Evolutionary conservation across 2,797 vertebrate species (phyloP).

Genomic region (Artibeus jamaicensis): DNA sequence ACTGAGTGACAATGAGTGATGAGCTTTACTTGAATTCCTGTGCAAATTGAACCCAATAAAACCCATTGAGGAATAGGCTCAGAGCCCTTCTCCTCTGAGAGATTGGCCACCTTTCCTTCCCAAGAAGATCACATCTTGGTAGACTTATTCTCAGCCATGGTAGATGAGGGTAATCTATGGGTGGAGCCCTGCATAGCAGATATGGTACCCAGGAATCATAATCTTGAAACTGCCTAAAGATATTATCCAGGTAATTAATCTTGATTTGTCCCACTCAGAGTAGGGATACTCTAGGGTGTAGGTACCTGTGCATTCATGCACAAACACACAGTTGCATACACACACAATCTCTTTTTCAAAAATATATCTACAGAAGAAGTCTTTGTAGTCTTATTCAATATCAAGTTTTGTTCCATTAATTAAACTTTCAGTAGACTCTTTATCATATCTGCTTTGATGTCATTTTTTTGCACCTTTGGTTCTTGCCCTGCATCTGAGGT

Average conservation of each 20-base stretch:
- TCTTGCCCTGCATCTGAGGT: not conserved
- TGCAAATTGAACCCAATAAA: no score
- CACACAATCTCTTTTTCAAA: not conserved
- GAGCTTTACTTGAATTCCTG: no score
- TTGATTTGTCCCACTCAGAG: not conserved
- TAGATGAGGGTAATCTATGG: no score
- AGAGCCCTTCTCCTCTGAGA: no score
- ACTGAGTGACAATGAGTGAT: no score
- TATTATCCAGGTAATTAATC: not conserved
- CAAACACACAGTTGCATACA: not conserved
- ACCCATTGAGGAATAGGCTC: no score
- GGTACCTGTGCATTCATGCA: no score
- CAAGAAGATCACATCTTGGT: no score
- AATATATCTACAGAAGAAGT: not conserved
- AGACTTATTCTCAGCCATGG: no score
- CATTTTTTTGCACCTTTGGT: not conserved
- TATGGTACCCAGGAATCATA: not conserved
- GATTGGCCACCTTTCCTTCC: no score
- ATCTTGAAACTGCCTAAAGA: not conserved
- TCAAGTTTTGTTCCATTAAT: not conserved
- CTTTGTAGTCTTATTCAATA: not conserved
- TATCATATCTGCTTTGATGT: not conserved
- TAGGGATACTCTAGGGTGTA: not conserved
- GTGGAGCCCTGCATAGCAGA: not conserved
- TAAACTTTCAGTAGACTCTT: not conserved